Evolutionary conservation across 2,797 vertebrate species (phyloP).

Genomic region (Coccyzus lansbergi): DNA sequence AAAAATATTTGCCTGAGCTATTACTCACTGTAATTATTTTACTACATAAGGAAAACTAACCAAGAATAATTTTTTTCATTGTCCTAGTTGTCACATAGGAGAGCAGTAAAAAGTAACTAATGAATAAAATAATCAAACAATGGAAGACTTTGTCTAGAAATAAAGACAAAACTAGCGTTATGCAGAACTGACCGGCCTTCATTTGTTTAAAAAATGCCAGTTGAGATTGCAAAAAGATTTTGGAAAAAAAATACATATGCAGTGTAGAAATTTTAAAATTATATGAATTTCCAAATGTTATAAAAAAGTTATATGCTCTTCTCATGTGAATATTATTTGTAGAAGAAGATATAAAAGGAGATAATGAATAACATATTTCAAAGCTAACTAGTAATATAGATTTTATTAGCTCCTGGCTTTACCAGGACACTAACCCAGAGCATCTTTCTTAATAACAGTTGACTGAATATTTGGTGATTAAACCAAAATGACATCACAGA

Average conservation of each 20-base stretch:
- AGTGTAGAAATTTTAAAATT: not conserved
- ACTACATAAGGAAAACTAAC: not conserved
- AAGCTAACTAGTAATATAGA: not conserved
- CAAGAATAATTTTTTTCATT: rapidly evolving
- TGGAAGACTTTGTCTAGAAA: not conserved
- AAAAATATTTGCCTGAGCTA: not conserved
- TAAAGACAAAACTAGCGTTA: not conserved
- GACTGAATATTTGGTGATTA: not conserved
- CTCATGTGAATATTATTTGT: not conserved
- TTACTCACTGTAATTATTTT: not conserved
- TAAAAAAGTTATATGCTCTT: not conserved
- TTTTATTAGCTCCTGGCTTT: not conserved
- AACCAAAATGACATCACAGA: not conserved
- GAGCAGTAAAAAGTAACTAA: not conserved
- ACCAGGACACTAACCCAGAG: not conserved
- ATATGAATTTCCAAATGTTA: not conserved
- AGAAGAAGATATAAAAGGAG: not conserved
- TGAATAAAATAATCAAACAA: not conserved
- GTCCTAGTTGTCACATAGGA: not conserved
- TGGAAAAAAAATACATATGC: not conserved
- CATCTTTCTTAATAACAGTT: not conserved
- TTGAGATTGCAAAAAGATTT: not conserved
- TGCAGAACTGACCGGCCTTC: not conserved
- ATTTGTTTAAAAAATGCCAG: not conserved
- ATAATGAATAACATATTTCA: not conserved